Evolutionary conservation across 2,797 vertebrate species (phyloP).

Genomic region (Anguilla obscura): DNA sequence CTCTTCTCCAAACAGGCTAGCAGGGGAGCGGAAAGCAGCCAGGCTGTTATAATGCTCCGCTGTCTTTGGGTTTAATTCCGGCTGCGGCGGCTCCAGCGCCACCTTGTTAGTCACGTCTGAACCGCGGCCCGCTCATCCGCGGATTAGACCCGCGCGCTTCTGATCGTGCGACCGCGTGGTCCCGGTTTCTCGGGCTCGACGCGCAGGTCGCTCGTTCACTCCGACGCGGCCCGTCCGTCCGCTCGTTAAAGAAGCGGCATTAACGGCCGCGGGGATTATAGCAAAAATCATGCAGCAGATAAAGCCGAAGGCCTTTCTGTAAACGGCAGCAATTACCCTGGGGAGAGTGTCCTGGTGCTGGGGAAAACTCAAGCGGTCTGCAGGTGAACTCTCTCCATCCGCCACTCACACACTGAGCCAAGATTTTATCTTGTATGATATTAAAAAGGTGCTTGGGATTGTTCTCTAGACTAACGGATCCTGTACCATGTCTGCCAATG

Average conservation of each 20-base stretch:
- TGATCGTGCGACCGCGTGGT: background rate
- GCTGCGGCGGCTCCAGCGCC: background rate
- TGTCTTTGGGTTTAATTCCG: constrained; percentile 50
- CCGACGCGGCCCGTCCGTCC: background rate
- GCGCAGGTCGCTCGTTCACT: background rate
- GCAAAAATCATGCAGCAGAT: constrained; percentile 6
- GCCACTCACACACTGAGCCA: background rate
- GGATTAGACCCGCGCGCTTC: background rate
- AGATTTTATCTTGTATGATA: background rate
- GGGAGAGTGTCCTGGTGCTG: background rate
- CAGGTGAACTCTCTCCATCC: background rate
- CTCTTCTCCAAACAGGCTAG: constrained; percentile 80
- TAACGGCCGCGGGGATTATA: background rate
- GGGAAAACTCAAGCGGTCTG: background rate
- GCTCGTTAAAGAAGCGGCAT: background rate
- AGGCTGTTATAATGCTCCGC: constrained; percentile 45
- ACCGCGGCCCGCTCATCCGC: background rate
- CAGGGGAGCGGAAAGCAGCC: background rate
- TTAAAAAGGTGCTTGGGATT: background rate
- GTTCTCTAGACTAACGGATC: background rate
- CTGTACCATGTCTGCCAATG: background rate
- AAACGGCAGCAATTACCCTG: background rate
- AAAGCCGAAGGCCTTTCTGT: background rate
- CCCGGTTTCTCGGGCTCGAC: background rate
- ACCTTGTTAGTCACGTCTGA: background rate